Percentiles rank a stretch among this genome's conserved stretches.
phyloP scores from a whole-genome alignment of 2,888 invertebrate genomes.

The Coleophora deauratella region DNA sequence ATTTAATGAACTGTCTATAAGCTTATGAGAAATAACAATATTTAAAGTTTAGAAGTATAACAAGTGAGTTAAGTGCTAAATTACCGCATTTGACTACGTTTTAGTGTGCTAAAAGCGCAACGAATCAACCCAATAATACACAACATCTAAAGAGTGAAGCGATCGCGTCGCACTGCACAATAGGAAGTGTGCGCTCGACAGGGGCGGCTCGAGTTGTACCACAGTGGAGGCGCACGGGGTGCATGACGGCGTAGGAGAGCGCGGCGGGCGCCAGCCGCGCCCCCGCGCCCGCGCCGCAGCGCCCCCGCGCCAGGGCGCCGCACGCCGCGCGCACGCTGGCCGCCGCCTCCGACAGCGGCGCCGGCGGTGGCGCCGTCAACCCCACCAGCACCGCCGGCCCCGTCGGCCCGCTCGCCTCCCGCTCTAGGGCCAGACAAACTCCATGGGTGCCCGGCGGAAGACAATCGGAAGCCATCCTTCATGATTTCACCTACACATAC shows the following conservation, averaged over 20 bases:
- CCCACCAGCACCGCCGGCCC: not conserved
- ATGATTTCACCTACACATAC: too few relatives aligned
- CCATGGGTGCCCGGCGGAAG: not conserved
- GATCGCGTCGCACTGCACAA: too few relatives aligned
- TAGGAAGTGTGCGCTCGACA: too few relatives aligned
- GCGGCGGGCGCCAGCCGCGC: conserved; percentile 10
- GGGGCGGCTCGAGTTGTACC: too few relatives aligned
- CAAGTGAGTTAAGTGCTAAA: too few relatives aligned
- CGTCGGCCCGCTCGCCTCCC: not conserved
- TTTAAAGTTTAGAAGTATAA: too few relatives aligned
- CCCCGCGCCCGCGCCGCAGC: conserved; percentile 18
- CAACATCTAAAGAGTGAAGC: too few relatives aligned
- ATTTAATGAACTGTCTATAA: too few relatives aligned
- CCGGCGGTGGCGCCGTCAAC: not conserved
- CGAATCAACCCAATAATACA: too few relatives aligned
- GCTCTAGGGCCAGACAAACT: not conserved
- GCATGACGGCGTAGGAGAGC: conserved; percentile 16
- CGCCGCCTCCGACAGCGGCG: not conserved
- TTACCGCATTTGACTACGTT: conserved; percentile 33
- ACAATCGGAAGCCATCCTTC: too few relatives aligned
- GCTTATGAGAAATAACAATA: too few relatives aligned
- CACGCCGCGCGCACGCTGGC: not conserved
- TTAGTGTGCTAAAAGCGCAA: conserved; percentile 9
- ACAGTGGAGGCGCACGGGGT: not conserved
- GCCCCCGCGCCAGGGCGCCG: conserved; percentile 13